Evolutionary conservation across 2,888 invertebrate species (phyloP).

Genomic region (Leucoptera coffeella): DNA sequence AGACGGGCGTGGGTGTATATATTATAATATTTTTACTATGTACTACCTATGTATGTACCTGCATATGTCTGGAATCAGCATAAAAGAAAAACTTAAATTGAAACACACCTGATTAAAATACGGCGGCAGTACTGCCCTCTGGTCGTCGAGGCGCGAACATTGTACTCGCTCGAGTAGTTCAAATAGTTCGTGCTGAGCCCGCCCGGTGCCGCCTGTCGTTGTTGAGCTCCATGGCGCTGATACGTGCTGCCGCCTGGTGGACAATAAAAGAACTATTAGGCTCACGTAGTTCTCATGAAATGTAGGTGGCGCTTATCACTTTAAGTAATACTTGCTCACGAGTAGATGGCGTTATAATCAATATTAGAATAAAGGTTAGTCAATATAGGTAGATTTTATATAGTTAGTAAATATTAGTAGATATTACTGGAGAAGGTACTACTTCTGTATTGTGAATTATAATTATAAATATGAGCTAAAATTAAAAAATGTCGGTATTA

Average conservation of each 20-base stretch:
- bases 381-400: too few species aligned
- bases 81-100: too few species aligned
- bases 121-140: constrained; percentile 90
- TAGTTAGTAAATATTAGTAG: too few species aligned
- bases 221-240: constrained; percentile 47
- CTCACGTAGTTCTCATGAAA: neutral
- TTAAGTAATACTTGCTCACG: neutral
- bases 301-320: constrained; percentile 6
- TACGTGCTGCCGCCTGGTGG: constrained; percentile 63
- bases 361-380: too few species aligned
- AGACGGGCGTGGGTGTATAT: too few species aligned
- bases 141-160: constrained; percentile 92
- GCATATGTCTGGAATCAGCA: neutral
- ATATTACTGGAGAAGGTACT: too few species aligned
- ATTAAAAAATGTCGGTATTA: too few species aligned
- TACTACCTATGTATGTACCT: too few species aligned
- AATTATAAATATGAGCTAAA: too few species aligned
- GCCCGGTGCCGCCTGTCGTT: constrained; percentile 46
- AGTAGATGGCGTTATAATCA: neutral
- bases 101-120: constrained; percentile 79
- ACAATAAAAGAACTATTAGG: constrained; percentile 10
- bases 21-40: too few species aligned
- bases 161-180: constrained; percentile 92
- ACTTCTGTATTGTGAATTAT: too few species aligned
- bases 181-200: constrained; percentile 74